Evolutionary conservation across 2,888 invertebrate species (phyloP).

Genomic region (Magallana nippona): DNA sequence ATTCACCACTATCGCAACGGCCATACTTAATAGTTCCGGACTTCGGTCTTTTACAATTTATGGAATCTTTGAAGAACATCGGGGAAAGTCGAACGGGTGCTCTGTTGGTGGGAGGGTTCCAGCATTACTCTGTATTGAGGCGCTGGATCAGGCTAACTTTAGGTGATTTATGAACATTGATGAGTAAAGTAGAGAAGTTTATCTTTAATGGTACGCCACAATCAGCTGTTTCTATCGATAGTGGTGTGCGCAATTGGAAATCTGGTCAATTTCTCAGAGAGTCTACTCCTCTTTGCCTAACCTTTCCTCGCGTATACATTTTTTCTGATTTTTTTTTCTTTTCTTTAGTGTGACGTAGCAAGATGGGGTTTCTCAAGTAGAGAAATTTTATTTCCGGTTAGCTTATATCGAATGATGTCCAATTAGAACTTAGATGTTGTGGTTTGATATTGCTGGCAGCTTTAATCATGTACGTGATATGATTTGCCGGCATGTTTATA

Average conservation of each 20-base stretch:
- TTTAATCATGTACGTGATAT: conserved; percentile 20
- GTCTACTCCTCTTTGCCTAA: not conserved
- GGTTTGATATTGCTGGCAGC: conserved; percentile 7
- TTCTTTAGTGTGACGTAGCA: not conserved
- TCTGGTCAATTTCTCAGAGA: conserved; percentile 20
- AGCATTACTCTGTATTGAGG: conserved; percentile 4
- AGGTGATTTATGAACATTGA: conserved; percentile 27
- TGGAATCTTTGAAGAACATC: not conserved
- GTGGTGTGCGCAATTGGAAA: conserved; percentile 3
- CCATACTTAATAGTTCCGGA: not conserved
- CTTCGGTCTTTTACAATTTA: not conserved
- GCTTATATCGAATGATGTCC: not conserved
- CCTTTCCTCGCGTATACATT: not conserved
- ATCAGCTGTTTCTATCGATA: conserved; percentile 20
- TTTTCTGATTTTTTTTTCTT: not conserved
- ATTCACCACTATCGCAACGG: not conserved
- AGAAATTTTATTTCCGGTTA: conserved; percentile 21
- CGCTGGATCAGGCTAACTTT: conserved; percentile 18
- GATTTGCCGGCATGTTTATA: not conserved
- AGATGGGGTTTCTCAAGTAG: not conserved
- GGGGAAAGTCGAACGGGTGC: not conserved
- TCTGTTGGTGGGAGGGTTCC: not conserved
- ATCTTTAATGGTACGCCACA: conserved; percentile 19
- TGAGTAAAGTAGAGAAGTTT: conserved; percentile 30
- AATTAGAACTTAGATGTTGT: not conserved